Conservation (phyloP, 2,797 vertebrate genomes). For the Ptychadena robeensis region DNA sequence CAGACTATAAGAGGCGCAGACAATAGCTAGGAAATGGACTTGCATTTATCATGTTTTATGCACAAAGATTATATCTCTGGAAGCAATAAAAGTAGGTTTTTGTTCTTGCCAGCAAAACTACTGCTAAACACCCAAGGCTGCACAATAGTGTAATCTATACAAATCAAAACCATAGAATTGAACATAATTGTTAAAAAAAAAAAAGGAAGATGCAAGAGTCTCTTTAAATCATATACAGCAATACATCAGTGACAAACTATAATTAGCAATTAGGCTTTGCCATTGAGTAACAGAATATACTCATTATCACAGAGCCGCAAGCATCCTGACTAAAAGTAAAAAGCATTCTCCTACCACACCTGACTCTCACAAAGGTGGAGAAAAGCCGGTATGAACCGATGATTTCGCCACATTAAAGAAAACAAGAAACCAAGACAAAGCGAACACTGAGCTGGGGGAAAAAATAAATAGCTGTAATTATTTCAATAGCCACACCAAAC, state of each 20-base stretch:
- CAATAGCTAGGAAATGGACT: slow-evolving; percentile 21
- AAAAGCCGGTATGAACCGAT: background rate
- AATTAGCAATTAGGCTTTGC: slow-evolving; percentile 57
- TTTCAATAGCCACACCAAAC: slow-evolving; percentile 68
- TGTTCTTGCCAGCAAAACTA: slow-evolving; percentile 37
- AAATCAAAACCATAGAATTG: slow-evolving; percentile 49
- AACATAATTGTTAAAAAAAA: slow-evolving; percentile 32
- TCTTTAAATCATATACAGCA: slow-evolving; percentile 60
- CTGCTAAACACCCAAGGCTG: slow-evolving; percentile 49
- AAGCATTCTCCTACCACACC: background rate
- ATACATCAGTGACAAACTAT: slow-evolving; percentile 53
- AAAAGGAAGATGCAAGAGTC: slow-evolving; percentile 1
- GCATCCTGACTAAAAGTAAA: slow-evolving; percentile 21
- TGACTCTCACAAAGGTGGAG: background rate
- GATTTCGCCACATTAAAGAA: slow-evolving; percentile 34
- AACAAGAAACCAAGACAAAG: slow-evolving; percentile 63
- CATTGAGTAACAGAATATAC: slow-evolving; percentile 32
- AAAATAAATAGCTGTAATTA: slow-evolving; percentile 67
- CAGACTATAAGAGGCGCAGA: slow-evolving; percentile 36
- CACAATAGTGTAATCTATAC: slow-evolving; percentile 59
- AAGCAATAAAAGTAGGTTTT: background rate
- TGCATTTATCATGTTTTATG: slow-evolving; percentile 52
- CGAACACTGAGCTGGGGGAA: slow-evolving; percentile 59
- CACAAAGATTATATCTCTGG: slow-evolving; percentile 34
- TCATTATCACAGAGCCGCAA: slow-evolving; percentile 13